These are phyloP conservation scores for Seriola aureovittata DNA, from an alignment of 2,113 vertebrate species.

Conservation along the genomic window DNA sequence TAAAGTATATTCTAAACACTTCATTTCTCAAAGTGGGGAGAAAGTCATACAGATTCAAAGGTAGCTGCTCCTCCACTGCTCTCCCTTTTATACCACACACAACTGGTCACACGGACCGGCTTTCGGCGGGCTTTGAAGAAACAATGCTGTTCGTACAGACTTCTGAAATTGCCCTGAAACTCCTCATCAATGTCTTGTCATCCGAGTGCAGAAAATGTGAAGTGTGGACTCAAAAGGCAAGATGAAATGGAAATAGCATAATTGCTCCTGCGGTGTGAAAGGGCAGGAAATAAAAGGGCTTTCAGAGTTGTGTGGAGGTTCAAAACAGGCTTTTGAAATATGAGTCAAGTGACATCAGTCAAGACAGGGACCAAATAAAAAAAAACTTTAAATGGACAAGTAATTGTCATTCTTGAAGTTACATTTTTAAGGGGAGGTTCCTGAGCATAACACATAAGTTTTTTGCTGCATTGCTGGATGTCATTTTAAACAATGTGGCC, in stretches of 20 bases:
- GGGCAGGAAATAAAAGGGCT: conserved; percentile 46
- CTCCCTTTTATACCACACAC: conserved; percentile 30
- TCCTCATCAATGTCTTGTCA: conserved; percentile 59
- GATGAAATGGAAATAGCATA: conserved; percentile 48
- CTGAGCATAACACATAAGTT: neutral
- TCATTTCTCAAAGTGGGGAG: neutral
- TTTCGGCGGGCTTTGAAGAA: conserved; percentile 42
- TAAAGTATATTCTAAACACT: conserved; percentile 5
- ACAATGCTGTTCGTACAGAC: conserved; percentile 45
- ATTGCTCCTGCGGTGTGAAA: conserved; percentile 45
- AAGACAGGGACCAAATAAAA: neutral
- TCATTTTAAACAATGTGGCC: neutral
- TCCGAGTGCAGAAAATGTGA: conserved; percentile 36
- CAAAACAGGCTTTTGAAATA: conserved; percentile 30
- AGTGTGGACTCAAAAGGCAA: conserved; percentile 36
- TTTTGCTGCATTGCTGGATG: neutral
- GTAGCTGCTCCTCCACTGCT: neutral
- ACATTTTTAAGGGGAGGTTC: conserved; percentile 1
- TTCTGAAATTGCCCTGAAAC: conserved; percentile 47
- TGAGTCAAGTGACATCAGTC: conserved; percentile 1
- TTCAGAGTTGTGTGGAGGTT: conserved; percentile 32
- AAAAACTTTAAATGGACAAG: neutral
- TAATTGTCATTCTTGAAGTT: conserved; percentile 31
- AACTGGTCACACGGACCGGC: conserved; percentile 6
- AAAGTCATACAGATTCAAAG: neutral